These are phyloP conservation scores for Tachycineta bicolor DNA, from an alignment of 2,113 vertebrate species.

Conservation along the genomic window DNA sequence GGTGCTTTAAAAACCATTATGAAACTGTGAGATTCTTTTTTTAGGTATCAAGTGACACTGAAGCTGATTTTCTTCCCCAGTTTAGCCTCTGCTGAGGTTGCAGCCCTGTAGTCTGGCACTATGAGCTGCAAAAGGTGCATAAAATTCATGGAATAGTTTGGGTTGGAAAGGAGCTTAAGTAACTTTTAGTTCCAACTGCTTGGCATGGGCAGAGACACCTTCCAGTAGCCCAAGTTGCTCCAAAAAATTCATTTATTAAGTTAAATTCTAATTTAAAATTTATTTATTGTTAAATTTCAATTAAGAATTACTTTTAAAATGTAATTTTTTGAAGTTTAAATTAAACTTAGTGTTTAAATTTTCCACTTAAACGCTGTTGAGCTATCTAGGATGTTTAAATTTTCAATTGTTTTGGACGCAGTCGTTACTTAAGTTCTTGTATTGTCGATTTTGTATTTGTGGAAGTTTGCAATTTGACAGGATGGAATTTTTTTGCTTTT, in stretches of 20 bases:
- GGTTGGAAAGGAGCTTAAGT: background rate
- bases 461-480: background rate
- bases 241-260: background rate
- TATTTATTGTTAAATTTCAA: background rate
- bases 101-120: background rate
- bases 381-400: background rate
- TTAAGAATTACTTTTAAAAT: no score
- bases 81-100: background rate
- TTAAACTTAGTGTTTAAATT: background rate
- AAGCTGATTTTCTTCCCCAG: background rate
- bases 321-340: no score
- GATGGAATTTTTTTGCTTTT: background rate
- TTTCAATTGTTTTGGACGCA: background rate
- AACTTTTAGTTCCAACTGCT: background rate
- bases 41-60: background rate
- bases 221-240: background rate
- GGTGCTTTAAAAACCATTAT: background rate
- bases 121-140: background rate
- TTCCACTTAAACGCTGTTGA: accelerated
- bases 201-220: background rate
- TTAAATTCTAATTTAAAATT: background rate
- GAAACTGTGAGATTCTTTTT: background rate
- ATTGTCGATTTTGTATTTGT: background rate
- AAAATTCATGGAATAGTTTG: background rate
- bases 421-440: background rate